Percentiles rank a stretch among this genome's conserved stretches.
phyloP scores from a whole-genome alignment of 37 sponge, comb jelly and placozoan genomes.

The Aphrocallistes beatrix region DNA sequence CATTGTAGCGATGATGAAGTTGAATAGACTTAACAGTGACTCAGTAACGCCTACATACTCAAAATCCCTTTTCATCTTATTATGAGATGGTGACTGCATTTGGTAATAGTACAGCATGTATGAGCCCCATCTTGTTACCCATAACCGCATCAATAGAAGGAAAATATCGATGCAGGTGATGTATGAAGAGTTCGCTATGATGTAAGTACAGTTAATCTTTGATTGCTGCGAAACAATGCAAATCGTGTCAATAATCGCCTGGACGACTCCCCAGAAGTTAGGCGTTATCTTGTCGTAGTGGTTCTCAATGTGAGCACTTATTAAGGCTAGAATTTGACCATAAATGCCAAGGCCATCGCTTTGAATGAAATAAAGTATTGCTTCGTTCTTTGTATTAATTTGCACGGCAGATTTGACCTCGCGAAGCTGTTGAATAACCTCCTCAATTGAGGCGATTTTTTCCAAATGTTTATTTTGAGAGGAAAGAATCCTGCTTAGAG shows the following conservation, averaged over 20 bases:
- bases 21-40: neutral
- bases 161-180: neutral
- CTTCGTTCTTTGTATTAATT: neutral
- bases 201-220: neutral
- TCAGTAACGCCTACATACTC: conserved; percentile 10
- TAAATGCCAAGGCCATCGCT: neutral
- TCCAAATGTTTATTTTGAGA: neutral
- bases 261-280: neutral
- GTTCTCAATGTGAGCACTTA: neutral
- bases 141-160: neutral
- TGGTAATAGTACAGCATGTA: conserved; percentile 16
- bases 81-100: conserved; percentile 19
- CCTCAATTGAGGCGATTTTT: neutral
- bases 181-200: neutral
- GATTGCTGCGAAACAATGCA: neutral
- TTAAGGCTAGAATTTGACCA: neutral
- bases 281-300: neutral
- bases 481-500: neutral
- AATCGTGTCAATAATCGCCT: neutral
- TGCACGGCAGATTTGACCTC: neutral
- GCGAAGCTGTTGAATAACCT: neutral
- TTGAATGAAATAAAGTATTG: neutral
- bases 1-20: neutral
- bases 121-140: neutral
- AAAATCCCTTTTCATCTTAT: neutral